phyloP scores from a whole-genome alignment of 2,888 invertebrate species.

The Dendrolimus pini region DNA sequence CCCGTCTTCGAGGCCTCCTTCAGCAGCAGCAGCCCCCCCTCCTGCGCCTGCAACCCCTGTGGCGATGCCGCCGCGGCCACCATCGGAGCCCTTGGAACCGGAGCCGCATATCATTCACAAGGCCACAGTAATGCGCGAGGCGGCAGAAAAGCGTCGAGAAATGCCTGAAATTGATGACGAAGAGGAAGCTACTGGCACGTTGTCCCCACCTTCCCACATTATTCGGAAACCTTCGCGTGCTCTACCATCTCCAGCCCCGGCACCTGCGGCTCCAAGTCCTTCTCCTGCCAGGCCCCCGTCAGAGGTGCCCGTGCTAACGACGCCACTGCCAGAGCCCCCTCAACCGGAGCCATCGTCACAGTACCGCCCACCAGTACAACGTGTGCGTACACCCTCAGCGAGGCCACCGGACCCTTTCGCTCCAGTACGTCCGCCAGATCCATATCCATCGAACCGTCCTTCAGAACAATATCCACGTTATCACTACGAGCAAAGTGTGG shows the following conservation, averaged over 20 bases:
- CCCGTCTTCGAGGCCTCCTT: constrained; percentile 67
- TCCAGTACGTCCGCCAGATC: constrained; percentile 56
- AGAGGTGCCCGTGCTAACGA: constrained; percentile 33
- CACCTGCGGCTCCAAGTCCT: constrained; percentile 45
- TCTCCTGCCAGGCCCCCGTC: constrained; percentile 59
- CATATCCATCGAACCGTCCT: constrained; percentile 53
- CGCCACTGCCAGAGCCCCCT: constrained; percentile 38
- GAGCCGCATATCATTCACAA: constrained; percentile 74
- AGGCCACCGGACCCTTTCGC: constrained; percentile 55
- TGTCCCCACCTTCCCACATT: constrained; percentile 69
- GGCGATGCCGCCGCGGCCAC: constrained; percentile 60
- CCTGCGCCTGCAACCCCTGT: constrained; percentile 39
- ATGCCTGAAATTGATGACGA: constrained; percentile 63
- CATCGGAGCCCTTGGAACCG: constrained; percentile 68
- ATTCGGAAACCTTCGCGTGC: constrained; percentile 59
- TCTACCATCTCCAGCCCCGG: constrained; percentile 57
- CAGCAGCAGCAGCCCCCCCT: constrained; percentile 64
- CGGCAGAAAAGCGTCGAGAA: constrained; percentile 65
- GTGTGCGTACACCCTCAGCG: constrained; percentile 51
- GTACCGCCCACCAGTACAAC: constrained; percentile 43
- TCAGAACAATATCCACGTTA: constrained; percentile 54
- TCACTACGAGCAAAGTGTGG: constrained; percentile 47
- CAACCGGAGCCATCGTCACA: constrained; percentile 38
- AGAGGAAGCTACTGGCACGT: constrained; percentile 49
- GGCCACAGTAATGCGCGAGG: constrained; percentile 72